Base-by-base conservation (phyloP, 2,113 vertebrate species). In the Calyptommatus sinebrachiatus region DNA sequence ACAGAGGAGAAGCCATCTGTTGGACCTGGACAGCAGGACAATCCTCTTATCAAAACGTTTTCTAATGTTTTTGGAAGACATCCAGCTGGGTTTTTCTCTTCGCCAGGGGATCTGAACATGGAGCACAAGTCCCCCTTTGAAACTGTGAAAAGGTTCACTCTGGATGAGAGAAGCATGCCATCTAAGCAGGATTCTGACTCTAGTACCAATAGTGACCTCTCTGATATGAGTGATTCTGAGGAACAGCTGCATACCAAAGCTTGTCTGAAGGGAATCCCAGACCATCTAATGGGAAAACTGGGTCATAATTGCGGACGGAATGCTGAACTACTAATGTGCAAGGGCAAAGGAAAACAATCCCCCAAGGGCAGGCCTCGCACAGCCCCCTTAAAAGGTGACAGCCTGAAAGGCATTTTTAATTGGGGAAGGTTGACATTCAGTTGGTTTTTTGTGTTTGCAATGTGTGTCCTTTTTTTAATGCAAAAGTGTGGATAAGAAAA, bases 211-310 rank as follows among this genome's bases (percentile, higher is more conserved):
- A 99, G 98, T 57, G 98, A 99, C 91, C 92, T 99, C 83, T 99
- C 97, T 84, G 98, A 99, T 91, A 91, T 99, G 89, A 99, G 98
- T 75, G 98, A 99, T 87, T 96, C 97, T 31, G 98, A 99, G 90
- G 97, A 99, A 63, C 95, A 96, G 45, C 91, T 96, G 86, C 95
- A 94, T 8, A 96, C 96, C 75, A 97, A 96, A 86, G 94, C 93
- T 71, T 94, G 94, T 84, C 92, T 95, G 85, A 96, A 95, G 92
- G 95, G 95, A 80, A 95, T 95, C 80, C 95, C 95, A n/a, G 95
- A 95, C 76, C 95, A 95, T 87, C 86, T 96, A 86, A 95, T 96
- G 87, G 95, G 92, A 31, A 96, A 95, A 53, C 88, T 95, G 11
- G 95, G 94, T 75, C 91, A 93, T 83, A 93, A 86, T 60, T 94